These are phyloP conservation scores for Poeciliopsis prolifica DNA, from an alignment of 2,113 vertebrate genomes.

Conservation along the genomic window DNA sequence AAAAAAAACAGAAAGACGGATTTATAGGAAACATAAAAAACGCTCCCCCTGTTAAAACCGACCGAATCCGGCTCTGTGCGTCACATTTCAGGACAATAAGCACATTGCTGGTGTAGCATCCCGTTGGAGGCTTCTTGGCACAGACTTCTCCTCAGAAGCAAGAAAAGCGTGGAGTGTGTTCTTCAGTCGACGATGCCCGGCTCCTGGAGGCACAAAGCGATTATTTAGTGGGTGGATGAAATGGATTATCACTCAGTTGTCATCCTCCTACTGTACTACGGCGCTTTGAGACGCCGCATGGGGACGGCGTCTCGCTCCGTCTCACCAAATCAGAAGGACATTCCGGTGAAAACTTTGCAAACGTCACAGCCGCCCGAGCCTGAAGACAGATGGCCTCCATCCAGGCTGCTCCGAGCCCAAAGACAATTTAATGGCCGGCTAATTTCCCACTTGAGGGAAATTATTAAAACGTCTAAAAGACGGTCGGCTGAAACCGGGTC, in stretches of 20 bases:
- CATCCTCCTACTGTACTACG: constrained; percentile 44
- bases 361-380: constrained; percentile 3
- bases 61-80: constrained; percentile 4
- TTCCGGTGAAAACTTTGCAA: constrained; percentile 28
- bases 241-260: constrained; percentile 56
- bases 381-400: constrained; percentile 22
- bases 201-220: constrained; percentile 50
- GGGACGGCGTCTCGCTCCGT: constrained; percentile 37
- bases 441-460: constrained; percentile 17
- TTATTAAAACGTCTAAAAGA: constrained; percentile 17
- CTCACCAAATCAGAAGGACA: constrained; percentile 38
- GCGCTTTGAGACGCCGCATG: constrained; percentile 18
- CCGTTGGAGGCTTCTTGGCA: constrained; percentile 22
- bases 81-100: constrained; percentile 20
- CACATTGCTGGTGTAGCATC: constrained; percentile 35
- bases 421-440: constrained; percentile 32
- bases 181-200: constrained; percentile 42
- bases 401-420: constrained; percentile 9
- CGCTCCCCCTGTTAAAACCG: neutral
- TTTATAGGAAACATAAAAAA: neutral
- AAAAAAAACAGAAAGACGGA: neutral
- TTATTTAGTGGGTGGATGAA: constrained; percentile 56
- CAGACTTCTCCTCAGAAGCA: constrained; percentile 49
- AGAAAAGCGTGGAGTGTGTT: constrained; percentile 39
- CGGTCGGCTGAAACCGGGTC: neutral